Base-by-base conservation (phyloP, 2,888 invertebrate species). In the Parnassius orleans region DNA sequence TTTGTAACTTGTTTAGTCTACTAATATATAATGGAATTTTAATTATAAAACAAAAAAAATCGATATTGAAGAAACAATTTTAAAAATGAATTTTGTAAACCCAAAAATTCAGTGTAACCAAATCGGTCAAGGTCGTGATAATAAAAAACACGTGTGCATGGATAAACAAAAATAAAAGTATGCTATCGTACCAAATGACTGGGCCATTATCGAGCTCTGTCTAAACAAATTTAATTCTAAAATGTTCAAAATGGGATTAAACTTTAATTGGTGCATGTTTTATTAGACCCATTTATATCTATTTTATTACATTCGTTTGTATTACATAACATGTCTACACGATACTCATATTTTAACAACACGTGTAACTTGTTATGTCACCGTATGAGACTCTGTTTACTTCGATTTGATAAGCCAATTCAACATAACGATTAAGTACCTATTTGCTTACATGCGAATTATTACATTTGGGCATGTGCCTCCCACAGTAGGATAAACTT, bases 101-200 rank as follows among this genome's bases (percentile, higher is more conserved):
- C 2, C 19, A 19, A 19, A 19, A 19, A 19, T 47, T 44, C 44
- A 53, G 42, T 53, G 15, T 41, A 9, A 60, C 52, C 60, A 63
- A 63, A 63, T 60, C 44, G 63, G 60, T 63, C 63, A 63, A 60
- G 63, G 63, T 0, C 56, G 33, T 48, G 56, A 42, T 56, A 53
- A 33, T 56, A 42, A 63, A 46, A 46, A 63, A 52, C 60, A 63
- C 58, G 63, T 63, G 62, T 42, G 46, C 47, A 55, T 15, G 57
- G 57, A 56, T 60, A 63, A 63, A 63, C 63, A 56, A 46, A 63
- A 63, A 59, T 55, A 55, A 59, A 54, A 46, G 55, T 46, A 58
- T 19, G 12, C 15, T 47, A 57, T 19, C 50, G 19, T 50, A 58
- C 60, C 44, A 50, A 48, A 61, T 42, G 47, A n/a, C 48, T 33